Conservation (phyloP, 2,113 vertebrate genomes). For the Panthera leo region DNA sequence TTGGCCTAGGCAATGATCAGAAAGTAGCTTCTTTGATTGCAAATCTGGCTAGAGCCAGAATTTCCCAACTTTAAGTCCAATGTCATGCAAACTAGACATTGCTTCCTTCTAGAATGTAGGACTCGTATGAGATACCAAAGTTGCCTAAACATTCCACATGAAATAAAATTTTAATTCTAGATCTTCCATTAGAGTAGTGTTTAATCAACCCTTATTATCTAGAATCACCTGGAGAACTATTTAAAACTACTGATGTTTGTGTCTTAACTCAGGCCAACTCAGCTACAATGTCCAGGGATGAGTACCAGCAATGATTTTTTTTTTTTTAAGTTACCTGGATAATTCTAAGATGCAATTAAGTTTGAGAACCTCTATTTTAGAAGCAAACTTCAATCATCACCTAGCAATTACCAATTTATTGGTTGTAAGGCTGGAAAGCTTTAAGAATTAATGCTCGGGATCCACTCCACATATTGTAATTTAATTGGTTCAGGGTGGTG, state of each 20-base stretch:
- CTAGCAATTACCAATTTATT: conserved; percentile 23
- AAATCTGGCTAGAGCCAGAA: not conserved
- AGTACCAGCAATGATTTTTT: not conserved
- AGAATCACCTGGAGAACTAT: not conserved
- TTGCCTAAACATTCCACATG: not conserved
- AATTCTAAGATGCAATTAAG: not conserved
- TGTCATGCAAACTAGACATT: not conserved
- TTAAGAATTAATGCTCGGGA: not conserved
- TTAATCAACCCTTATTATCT: not conserved
- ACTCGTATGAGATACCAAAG: not conserved
- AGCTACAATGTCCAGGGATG: not conserved
- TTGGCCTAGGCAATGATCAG: not conserved
- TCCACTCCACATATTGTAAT: not conserved
- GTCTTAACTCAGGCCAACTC: not conserved
- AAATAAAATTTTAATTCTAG: not conserved
- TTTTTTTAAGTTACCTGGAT: not conserved
- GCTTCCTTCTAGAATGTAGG: not conserved
- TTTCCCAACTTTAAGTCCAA: conserved; percentile 4
- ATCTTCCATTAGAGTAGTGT: not conserved
- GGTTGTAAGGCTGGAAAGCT: conserved; percentile 17
- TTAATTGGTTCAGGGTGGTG: not conserved
- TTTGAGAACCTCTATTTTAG: not conserved
- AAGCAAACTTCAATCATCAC: not conserved
- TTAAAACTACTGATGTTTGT: not conserved
- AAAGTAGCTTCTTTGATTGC: not conserved